Base-by-base conservation (phyloP, 2,888 invertebrate genomes). In the Cynaeus angustus region DNA sequence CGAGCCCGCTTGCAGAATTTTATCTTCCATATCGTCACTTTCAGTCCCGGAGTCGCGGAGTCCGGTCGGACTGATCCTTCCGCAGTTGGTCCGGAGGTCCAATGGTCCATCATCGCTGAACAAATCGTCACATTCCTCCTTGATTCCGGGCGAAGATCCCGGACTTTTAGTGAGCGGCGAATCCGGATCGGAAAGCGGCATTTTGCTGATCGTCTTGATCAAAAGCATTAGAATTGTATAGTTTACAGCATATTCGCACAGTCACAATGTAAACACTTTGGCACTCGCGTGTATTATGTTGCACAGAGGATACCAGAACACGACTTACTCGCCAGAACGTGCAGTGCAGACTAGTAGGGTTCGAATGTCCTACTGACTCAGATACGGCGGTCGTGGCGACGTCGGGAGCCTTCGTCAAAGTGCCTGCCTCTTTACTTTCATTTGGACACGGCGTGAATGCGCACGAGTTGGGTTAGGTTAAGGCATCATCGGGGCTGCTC, bases 1-100 rank as follows among this genome's bases (percentile, higher is more conserved):
- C 45, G 87, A 88, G 81, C 89, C 86, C 82, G 91, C 89, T 85
- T 76, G 73, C 55, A 77, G 62, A 70, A 80, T 75, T 69, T 80
- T 80, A 58, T 82, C 91, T 79, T 92, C 93, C 71, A 94, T 93
- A 85, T 94, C 95, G 77, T 94, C 94, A 70, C 94, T 93, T 81
- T 93, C 93, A 50, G 91, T 91, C 52, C 92, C 93, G 77, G 93
- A 93, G 85, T 93, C 85, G 86, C 84, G 80, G 62, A 13, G 5
- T n/a, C 79, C 80, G 67, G 73, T 79, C 73, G 78, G 82, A 87
- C 82, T 87, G 83, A 83, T 86, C 84, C 77, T 86, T 83, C 82
- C 88, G 79, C 83, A 87, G 86, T 82, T 89, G 86, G 87, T 90
- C 77, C 94, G 92, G 83, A 95, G 87, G 87, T 96, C 95, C 84